Evolutionary conservation across 2,113 vertebrate species (phyloP).

Genomic region (Microtus ochrogaster): DNA sequence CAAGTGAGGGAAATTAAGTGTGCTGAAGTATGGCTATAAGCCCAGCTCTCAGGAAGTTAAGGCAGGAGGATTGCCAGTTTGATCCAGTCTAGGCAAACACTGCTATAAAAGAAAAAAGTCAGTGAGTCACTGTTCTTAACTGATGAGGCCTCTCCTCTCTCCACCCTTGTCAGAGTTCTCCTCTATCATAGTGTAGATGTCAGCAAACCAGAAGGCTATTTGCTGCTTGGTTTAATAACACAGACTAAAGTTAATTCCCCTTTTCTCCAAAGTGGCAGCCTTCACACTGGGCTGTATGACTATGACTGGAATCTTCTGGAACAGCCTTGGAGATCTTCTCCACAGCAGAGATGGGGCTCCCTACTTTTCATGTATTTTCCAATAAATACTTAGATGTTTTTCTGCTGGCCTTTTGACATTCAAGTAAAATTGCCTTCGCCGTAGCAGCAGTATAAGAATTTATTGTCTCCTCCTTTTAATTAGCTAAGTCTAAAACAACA

Average conservation of each 20-base stretch:
- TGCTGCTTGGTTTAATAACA: not conserved
- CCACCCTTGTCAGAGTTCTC: too few species aligned
- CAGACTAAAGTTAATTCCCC: not conserved
- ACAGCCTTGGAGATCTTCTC: conserved; percentile 90
- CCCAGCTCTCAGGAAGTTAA: not conserved
- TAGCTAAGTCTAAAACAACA: not conserved
- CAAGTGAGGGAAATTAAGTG: not conserved
- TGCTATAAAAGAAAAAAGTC: not conserved
- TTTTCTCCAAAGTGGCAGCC: conserved; percentile 85
- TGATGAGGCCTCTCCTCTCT: not conserved
- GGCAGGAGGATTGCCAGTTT: not conserved
- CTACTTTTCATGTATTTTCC: conserved; percentile 89
- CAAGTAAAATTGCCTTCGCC: conserved; percentile 89
- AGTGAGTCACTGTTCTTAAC: not conserved
- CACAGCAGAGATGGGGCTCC: conserved; percentile 82
- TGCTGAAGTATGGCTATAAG: not conserved
- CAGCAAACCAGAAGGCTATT: not conserved
- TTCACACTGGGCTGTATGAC: conserved; percentile 87
- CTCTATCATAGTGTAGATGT: not conserved
- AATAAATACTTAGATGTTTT: conserved; percentile 89
- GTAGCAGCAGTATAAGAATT: conserved; percentile 89
- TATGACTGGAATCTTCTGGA: conserved; percentile 89
- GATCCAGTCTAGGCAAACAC: not conserved
- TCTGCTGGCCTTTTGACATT: conserved; percentile 88
- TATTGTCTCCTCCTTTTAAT: not conserved